phyloP scores from a whole-genome alignment of 2,797 vertebrate species.

The Hippocampus kuda region DNA sequence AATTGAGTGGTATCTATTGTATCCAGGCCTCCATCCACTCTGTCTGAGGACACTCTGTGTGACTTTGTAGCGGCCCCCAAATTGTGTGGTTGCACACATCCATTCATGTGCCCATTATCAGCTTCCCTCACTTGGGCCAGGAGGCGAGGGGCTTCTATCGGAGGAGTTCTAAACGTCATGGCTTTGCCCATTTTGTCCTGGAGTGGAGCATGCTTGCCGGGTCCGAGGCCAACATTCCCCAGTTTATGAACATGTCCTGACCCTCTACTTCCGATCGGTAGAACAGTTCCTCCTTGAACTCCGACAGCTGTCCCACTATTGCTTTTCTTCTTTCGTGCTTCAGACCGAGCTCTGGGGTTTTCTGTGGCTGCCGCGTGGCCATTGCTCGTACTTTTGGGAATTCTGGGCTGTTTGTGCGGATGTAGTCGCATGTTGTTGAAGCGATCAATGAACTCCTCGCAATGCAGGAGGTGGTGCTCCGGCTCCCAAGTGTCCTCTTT shows the following conservation, averaged over 20 bases:
- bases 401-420: conserved; percentile 73
- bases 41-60: conserved; percentile 49
- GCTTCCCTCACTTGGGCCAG: conserved; percentile 76
- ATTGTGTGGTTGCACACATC: conserved; percentile 72
- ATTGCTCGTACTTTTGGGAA: conserved; percentile 63
- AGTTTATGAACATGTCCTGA: conserved; percentile 66
- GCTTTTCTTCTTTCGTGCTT: conserved; percentile 80
- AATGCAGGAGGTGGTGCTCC: conserved; percentile 87
- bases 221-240: conserved; percentile 59
- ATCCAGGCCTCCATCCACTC: conserved; percentile 57
- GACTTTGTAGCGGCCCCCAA: conserved; percentile 72
- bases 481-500: conserved; percentile 98
- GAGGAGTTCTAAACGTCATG: conserved; percentile 75
- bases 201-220: conserved; percentile 60
- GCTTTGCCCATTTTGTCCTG: conserved; percentile 79
- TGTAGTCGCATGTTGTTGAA: conserved; percentile 81
- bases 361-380: conserved; percentile 65
- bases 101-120: conserved; percentile 81
- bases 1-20: conserved; percentile 71
- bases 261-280: conserved; percentile 31
- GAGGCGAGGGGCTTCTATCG: conserved; percentile 76
- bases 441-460: conserved; percentile 94
- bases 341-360: conserved; percentile 66
- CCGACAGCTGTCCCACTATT: conserved; percentile 61
- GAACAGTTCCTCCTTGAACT: conserved; percentile 38